Base-by-base conservation (phyloP, 1,140 invertebrate genomes). In the Tribolium castaneum region DNA sequence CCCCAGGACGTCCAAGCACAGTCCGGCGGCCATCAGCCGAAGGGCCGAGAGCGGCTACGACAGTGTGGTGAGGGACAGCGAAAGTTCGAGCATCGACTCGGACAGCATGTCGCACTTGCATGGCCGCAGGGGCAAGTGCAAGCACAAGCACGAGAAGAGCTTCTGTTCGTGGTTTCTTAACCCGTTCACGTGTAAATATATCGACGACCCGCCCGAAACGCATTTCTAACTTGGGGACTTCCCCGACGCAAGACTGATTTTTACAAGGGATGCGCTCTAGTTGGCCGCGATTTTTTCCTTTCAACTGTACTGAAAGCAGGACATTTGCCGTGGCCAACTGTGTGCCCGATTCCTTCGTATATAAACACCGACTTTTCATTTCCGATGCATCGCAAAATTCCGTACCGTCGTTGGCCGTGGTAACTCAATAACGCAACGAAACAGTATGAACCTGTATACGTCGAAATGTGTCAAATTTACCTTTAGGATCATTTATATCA, bases 31-130 rank as follows among this genome's bases (percentile, higher is more conserved):
- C 0, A 90, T 94, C 7, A 93, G 92, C 0, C 88, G 92, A 81
- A 89, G 93, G 13, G 93, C 93, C 1, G 94, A 95, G 85, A 96
- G 95, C 83, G 96, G 96, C 1, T 97, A 97, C 84, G 96, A 97
- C 82, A 96, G 94, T 83, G 93, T 97, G 74, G 92, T 95, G 1
- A 87, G 95, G 78, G 95, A 97, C 82, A 95, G 94, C 71, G 93
- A 95, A 82, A 94, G 93, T 51, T 95, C 94, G n/a, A 95, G 93
- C 78, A 91, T 95, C 78, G 93, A 93, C 51, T 95, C 94, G 6
- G 94, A 94, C 78, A 92, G 93, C 82, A 88, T 92, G 81, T 90
- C 93, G 34, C 90, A 91, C 49, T 89, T 93, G 50, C 88, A 92
- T 84, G 88, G 91, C 75, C 89, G 86, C 85, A 88, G 88, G 16